Conservation (phyloP, 2,113 vertebrate genomes). For the Rana temporaria region DNA sequence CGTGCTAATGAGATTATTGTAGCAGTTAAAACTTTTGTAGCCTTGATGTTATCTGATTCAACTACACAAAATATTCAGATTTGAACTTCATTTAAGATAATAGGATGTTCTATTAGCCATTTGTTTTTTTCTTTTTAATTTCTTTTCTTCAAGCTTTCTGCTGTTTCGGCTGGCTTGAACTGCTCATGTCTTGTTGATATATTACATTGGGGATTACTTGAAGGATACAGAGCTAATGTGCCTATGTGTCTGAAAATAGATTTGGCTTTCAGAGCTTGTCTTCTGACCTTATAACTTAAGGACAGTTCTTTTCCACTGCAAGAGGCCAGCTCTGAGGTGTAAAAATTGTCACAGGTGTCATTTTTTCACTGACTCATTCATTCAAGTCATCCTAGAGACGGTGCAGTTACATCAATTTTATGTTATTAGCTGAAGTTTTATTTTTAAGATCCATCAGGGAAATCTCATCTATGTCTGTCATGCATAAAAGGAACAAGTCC, state of each 20-base stretch:
- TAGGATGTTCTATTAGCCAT: not conserved
- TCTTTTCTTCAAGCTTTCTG: constrained; percentile 37
- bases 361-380: constrained; percentile 47
- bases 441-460: constrained; percentile 31
- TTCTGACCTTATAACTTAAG: constrained; percentile 53
- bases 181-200: constrained; percentile 25
- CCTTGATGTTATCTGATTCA: constrained; percentile 1
- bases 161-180: constrained; percentile 27
- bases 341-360: constrained; percentile 29
- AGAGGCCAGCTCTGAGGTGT: constrained; percentile 45
- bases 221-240: constrained; percentile 51
- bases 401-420: constrained; percentile 38
- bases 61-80: constrained; percentile 31
- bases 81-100: constrained; percentile 6
- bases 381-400: constrained; percentile 1
- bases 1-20: constrained; percentile 16
- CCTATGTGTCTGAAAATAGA: constrained; percentile 50
- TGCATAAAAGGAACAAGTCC: constrained; percentile 7
- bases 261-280: constrained; percentile 55
- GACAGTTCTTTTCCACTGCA: constrained; percentile 21
- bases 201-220: constrained; percentile 42
- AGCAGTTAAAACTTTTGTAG: constrained; percentile 25
- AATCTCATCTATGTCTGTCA: constrained; percentile 25
- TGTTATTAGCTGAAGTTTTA: constrained; percentile 33
- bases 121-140: constrained; percentile 8